Conservation (phyloP, 2,113 vertebrate genomes). For the Sinocyclocheilus anophthalmus region DNA sequence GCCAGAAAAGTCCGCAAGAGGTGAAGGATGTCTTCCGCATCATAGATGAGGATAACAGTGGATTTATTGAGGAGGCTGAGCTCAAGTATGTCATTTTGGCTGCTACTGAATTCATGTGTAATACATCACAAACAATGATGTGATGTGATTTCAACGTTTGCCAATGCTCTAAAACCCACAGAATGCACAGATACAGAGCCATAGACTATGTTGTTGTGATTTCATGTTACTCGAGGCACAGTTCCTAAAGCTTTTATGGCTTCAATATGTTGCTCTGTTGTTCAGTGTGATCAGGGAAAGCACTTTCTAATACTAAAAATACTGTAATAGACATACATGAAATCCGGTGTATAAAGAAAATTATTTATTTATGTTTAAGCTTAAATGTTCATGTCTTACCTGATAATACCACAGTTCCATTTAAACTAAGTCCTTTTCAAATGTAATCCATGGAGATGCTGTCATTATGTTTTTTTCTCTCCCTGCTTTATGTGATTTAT, state of each 20-base stretch:
- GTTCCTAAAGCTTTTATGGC: background rate
- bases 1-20: constrained; percentile 87
- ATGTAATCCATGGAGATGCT: constrained; percentile 60
- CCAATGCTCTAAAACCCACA: background rate
- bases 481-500: constrained; percentile 56
- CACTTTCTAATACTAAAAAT: background rate
- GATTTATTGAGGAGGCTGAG: constrained; percentile 91
- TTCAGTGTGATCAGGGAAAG: background rate
- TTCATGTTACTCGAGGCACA: constrained; percentile 1
- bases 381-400: background rate
- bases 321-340: background rate
- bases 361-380: constrained; percentile 30
- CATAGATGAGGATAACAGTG: constrained; percentile 92
- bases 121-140: background rate
- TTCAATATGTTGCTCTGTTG: background rate
- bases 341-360: background rate
- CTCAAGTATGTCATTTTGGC: constrained; percentile 81
- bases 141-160: background rate
- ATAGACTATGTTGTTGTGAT: background rate
- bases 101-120: background rate
- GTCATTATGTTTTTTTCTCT: constrained; percentile 46
- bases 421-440: constrained; percentile 43
- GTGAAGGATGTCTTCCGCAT: constrained; percentile 88
- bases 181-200: background rate
- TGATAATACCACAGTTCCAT: constrained; percentile 34